Base-by-base conservation (phyloP, 2,797 vertebrate genomes). In the Chelonia mydas region DNA sequence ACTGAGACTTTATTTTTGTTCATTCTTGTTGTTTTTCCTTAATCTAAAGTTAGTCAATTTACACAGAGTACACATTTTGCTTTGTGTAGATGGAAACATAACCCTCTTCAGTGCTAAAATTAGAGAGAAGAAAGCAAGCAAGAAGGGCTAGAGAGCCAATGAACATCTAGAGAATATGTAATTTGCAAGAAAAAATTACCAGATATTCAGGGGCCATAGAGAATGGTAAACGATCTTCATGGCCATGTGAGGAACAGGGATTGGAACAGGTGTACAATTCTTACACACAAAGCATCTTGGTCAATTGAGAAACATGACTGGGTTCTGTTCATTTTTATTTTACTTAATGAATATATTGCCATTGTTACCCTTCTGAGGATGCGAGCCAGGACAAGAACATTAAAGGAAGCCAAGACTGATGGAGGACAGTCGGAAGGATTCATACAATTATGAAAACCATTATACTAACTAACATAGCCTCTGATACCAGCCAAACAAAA, bases 351-450 rank as follows among this genome's bases (percentile, higher is more conserved):
- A 68, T 37, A 21, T 9, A 41, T 47, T 31, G 45, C 17, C 7
- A 12, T 76, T 15, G 27, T 27, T 49, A 47, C 8, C 65, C 37
- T 49, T 77, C 13, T 49, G 45, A 77, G 45, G 74, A 47, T 77
- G 33, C n/a, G 37, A 31, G 3, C 11, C 76, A 61, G 33, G 49
- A 41, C 59, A 31, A 57, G 33, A 61, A 49, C 9, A 28, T 81
- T 0, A 0, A 77, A 90, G 19, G 3, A 88, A 93, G 93, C 72
- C 65, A 77, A 3, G 0, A 0, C 3, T 94, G 41, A 61, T 31
- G 37, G 41, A 81, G 28, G 37, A 87, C 37, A 86, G 8, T 0
- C 0, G 27, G 19, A 90, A 88, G 59, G 83, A 90, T 72, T 83
- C 33, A 25, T 80, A 37, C 33, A 19, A 23, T 15, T 49, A 45